These are phyloP conservation scores for Zele albiditarsus DNA, from an alignment of 2,888 invertebrate genomes.

Conservation along the genomic window DNA sequence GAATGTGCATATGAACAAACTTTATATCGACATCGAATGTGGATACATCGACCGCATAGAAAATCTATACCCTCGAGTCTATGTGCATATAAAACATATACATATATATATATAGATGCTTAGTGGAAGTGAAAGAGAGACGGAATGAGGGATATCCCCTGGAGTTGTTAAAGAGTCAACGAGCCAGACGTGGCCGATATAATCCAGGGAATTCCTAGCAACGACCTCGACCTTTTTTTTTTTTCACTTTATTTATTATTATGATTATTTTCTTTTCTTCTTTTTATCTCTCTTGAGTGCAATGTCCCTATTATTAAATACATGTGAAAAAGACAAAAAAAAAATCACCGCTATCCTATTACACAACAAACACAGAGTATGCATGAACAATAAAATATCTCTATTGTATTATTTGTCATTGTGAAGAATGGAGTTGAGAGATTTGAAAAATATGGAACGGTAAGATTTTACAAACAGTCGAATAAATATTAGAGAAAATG, in stretches of 20 bases:
- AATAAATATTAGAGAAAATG: neutral
- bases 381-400: neutral
- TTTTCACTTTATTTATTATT: constrained; percentile 10
- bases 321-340: neutral
- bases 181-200: constrained; percentile 23
- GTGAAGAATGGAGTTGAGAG: neutral
- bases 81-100: neutral
- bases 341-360: neutral
- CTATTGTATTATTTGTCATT: neutral
- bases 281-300: constrained; percentile 5
- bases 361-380: constrained; percentile 2
- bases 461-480: neutral
- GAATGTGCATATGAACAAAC: neutral
- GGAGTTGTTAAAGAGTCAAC: constrained; percentile 32
- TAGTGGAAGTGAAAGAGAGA: neutral
- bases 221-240: constrained; percentile 35
- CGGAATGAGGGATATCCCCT: constrained; percentile 16
- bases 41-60: constrained; percentile 5
- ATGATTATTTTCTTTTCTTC: neutral
- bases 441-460: neutral
- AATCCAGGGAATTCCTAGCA: constrained; percentile 19
- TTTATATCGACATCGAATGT: neutral
- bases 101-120: neutral
- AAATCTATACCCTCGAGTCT: neutral
- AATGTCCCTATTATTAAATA: neutral